Evolutionary conservation across 2,113 vertebrate genomes (phyloP).

Genomic region (Sprattus sprattus): DNA sequence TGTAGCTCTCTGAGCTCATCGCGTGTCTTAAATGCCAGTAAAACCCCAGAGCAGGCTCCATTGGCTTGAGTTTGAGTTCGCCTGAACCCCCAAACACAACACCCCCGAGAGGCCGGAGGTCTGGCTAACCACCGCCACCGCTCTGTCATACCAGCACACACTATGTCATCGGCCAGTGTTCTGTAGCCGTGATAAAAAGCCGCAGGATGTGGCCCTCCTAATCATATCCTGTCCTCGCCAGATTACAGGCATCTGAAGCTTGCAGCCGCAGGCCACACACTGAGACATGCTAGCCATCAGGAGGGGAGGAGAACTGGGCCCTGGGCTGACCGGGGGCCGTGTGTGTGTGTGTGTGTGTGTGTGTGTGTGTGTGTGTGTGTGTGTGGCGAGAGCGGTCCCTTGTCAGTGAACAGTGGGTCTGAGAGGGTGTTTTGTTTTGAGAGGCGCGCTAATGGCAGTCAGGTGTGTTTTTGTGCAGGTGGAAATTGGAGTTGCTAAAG

Average conservation of each 20-base stretch:
- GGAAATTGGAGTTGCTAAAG: background rate
- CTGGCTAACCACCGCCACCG: background rate
- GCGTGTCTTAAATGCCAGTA: background rate
- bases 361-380: background rate
- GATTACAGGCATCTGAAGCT: background rate
- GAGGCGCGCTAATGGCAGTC: slow-evolving; percentile 21
- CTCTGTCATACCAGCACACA: background rate
- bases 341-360: background rate
- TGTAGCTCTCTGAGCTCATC: background rate
- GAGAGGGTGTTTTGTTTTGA: slow-evolving; percentile 29
- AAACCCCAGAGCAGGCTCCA: no score
- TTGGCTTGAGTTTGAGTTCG: no score
- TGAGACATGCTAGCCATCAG: background rate
- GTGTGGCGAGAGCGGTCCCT: background rate
- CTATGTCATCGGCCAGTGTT: background rate
- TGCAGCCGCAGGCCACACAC: background rate
- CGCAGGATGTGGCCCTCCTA: background rate
- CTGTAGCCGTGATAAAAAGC: no score
- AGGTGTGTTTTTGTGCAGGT: slow-evolving; percentile 2
- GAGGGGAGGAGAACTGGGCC: no score
- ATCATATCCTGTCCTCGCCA: background rate
- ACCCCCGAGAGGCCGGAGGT: background rate
- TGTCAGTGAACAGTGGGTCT: slow-evolving; percentile 2
- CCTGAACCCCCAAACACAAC: background rate
- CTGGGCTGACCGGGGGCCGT: no score